Percentiles rank a stretch among this genome's conserved stretches.
Evolutionary conservation across 2,888 invertebrate species (phyloP).

Genomic region (Margaritifera margaritifera): DNA sequence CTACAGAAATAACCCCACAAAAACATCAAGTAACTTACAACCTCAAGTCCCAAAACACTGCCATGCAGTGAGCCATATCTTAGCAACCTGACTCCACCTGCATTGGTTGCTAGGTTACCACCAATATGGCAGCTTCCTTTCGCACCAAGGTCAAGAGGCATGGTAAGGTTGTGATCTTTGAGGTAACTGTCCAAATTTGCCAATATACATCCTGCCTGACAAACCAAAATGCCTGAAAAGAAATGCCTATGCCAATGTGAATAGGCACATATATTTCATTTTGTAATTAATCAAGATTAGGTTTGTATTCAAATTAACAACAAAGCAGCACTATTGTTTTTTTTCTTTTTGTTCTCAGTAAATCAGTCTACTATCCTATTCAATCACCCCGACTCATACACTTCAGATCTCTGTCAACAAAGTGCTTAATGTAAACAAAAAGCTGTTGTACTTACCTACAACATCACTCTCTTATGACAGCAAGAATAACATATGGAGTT

Average conservation of each 20-base stretch:
- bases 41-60: conserved; percentile 91
- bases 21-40: conserved; percentile 79
- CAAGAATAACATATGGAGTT: too few species aligned
- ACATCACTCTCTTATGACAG: too few species aligned
- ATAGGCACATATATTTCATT: neutral
- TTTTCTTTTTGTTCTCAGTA: too few species aligned
- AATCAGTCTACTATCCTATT: too few species aligned
- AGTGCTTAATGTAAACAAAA: too few species aligned
- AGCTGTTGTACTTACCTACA: too few species aligned
- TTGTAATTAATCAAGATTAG: neutral
- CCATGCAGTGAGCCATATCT: conserved; percentile 97
- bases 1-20: neutral
- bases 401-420: too few species aligned
- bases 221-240: conserved; percentile 73
- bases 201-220: conserved; percentile 95
- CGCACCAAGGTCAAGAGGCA: conserved; percentile 97
- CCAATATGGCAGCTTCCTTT: conserved; percentile 97
- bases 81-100: conserved; percentile 93
- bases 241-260: neutral
- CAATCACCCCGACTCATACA: too few species aligned
- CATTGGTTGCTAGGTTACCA: conserved; percentile 96
- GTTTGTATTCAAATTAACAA: neutral
- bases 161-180: conserved; percentile 84
- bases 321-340: too few species aligned
- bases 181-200: conserved; percentile 87